phyloP scores from a whole-genome alignment of 2,888 invertebrate species.

The Beris morrisii region DNA sequence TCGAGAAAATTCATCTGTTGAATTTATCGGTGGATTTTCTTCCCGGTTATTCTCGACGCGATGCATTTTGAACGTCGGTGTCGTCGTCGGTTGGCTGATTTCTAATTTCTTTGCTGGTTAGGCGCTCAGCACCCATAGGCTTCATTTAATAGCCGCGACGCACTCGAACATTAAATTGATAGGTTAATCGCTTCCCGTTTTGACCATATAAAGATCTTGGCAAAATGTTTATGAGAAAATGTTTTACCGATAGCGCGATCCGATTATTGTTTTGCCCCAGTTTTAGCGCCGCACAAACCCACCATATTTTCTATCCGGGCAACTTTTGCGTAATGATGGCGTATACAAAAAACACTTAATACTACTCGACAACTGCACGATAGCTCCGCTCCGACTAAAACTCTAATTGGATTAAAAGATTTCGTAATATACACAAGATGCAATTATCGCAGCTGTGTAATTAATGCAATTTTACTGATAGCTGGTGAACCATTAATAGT shows the following conservation, averaged over 20 bases:
- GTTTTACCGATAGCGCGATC: neutral
- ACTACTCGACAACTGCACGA: neutral
- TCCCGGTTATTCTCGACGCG: too few species aligned
- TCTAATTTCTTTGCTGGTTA: too few species aligned
- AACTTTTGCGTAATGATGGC: conserved; percentile 19
- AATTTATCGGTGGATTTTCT: too few species aligned
- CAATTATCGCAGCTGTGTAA: conserved; percentile 31
- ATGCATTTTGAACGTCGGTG: too few species aligned
- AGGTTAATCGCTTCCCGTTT: conserved; percentile 34
- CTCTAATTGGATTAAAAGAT: conserved; percentile 31
- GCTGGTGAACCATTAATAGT: conserved; percentile 13
- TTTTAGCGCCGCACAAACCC: conserved; percentile 14
- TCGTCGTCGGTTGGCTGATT: too few species aligned
- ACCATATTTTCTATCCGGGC: too few species aligned
- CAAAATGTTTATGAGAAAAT: neutral
- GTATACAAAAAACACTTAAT: neutral
- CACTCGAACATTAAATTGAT: conserved; percentile 18
- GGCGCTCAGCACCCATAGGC: too few species aligned
- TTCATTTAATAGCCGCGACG: too few species aligned
- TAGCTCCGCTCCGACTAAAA: too few species aligned
- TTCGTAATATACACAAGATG: conserved; percentile 27
- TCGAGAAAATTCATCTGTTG: too few species aligned
- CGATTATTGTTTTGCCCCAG: conserved; percentile 13
- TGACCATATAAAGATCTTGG: conserved; percentile 22
- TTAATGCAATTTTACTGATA: conserved; percentile 29